These are phyloP conservation scores for Tolypeutes matacus DNA, from an alignment of 2,797 vertebrate genomes.

Conservation along the genomic window DNA sequence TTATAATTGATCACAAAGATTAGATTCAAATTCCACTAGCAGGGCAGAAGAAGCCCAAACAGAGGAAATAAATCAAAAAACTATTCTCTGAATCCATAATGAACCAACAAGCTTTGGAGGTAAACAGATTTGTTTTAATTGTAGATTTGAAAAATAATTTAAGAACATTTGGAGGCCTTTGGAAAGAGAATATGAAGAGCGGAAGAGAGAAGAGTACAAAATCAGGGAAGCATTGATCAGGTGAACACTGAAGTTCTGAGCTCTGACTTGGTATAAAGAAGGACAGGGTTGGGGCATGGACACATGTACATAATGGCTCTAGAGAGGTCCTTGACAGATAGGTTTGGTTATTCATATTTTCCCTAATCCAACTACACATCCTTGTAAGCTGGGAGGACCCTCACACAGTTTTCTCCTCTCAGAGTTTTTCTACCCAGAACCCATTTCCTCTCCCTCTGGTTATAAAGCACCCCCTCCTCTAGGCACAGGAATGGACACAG, in stretches of 20 bases:
- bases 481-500: neutral
- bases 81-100: slow-evolving; percentile 86
- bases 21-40: slow-evolving; percentile 88
- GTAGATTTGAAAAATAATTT: slow-evolving; percentile 75
- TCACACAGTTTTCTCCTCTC: neutral
- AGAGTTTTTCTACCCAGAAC: neutral
- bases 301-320: fast-evolving
- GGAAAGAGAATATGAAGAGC: slow-evolving; percentile 29
- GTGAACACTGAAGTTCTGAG: neutral
- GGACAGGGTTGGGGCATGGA: neutral
- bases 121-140: slow-evolving; percentile 88
- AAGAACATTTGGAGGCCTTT: slow-evolving; percentile 68
- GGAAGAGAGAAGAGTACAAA: neutral
- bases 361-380: neutral
- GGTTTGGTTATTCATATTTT: neutral
- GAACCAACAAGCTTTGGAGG: slow-evolving; percentile 86
- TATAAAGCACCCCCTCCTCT: neutral
- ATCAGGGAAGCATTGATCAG: neutral
- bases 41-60: slow-evolving; percentile 86
- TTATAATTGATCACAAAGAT: slow-evolving; percentile 89
- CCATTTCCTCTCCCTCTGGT: neutral
- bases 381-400: neutral
- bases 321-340: neutral
- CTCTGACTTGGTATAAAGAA: neutral
- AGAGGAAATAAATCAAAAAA: slow-evolving; percentile 89